Base-by-base conservation (phyloP, 53 echinoderm and acorn worm species). In the Paracentrotus lividus region DNA sequence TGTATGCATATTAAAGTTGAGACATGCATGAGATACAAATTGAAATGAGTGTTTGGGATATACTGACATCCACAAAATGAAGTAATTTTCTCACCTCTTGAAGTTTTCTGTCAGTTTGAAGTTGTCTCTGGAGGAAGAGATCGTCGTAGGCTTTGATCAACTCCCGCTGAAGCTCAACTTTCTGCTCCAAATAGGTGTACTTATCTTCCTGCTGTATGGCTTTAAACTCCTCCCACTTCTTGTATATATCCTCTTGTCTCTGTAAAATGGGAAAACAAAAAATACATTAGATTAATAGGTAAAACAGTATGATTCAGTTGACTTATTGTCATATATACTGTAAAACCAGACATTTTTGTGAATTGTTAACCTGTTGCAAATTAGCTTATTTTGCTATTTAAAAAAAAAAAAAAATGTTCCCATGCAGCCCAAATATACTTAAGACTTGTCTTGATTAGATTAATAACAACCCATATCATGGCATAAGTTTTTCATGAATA, bases 171-270 rank as follows among this genome's bases (percentile, higher is more conserved):
- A 98, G 94, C 33, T 84, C 90, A n/a, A 98, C 91, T 64, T 96
- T 97, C 94, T 97, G 90, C 95, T 97, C 94, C 66, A 97, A 60
- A 56, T 76, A 40, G 90, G 21, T 86, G 90, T 94, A 96, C 59
- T 96, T 93, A 40, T 96, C 95, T 49, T 96, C 96, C 77, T 93
- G 91, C 54, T 98, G 96, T 15, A 92, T 94, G 45, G 66, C 90
- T 86, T 97, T 97, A 92, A 96, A 95, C 56, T 93, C 90, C 94
- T 98, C 94, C 98, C 98, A 98, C 95, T 95, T 95, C 94, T 68
- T 92, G 90, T 97, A 97, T 18, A 92, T 94, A 43, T 94, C 95
- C 92, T 97, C 97, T 42, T 56, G 88, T 61, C 78, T 93, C 95
- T 96, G 89, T 64, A 26, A 81, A 4, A 38, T 26, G 26, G 47